phyloP scores from a whole-genome alignment of 2,888 invertebrate genomes.

The Tipula confusa region DNA sequence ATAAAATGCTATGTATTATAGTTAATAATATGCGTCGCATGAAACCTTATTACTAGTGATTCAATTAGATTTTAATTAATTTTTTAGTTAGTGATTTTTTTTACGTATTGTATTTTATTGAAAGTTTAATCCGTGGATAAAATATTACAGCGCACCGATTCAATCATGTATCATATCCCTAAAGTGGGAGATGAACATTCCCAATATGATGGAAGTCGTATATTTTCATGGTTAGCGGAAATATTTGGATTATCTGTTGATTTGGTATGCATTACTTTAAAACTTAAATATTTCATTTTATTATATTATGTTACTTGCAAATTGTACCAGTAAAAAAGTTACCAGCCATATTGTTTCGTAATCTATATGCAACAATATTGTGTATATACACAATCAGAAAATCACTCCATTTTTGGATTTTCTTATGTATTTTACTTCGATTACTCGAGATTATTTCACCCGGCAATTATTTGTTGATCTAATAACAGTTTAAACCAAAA shows the following conservation, averaged over 20 bases:
- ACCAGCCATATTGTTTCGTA: neutral
- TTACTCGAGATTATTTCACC: neutral
- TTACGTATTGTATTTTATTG: neutral
- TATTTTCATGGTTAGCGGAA: constrained; percentile 65
- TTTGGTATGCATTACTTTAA: constrained; percentile 59
- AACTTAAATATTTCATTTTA: neutral
- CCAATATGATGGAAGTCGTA: constrained; percentile 66
- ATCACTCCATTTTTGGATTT: neutral
- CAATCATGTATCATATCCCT: constrained; percentile 27
- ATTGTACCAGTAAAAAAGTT: neutral
- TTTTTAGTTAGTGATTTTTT: neutral
- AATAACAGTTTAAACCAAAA: too few relatives aligned
- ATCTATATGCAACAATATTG: neutral
- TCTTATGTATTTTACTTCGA: neutral
- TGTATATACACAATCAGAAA: neutral
- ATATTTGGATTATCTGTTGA: constrained; percentile 70
- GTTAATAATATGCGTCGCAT: neutral
- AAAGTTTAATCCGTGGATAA: neutral
- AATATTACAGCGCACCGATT: neutral
- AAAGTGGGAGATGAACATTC: constrained; percentile 29
- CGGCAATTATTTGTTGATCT: neutral
- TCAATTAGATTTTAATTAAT: neutral
- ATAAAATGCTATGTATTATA: neutral
- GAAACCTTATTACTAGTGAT: neutral
- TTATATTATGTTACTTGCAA: neutral